phyloP scores from a whole-genome alignment of 1,140 invertebrate genomes.

The Paracyclopina nana region DNA sequence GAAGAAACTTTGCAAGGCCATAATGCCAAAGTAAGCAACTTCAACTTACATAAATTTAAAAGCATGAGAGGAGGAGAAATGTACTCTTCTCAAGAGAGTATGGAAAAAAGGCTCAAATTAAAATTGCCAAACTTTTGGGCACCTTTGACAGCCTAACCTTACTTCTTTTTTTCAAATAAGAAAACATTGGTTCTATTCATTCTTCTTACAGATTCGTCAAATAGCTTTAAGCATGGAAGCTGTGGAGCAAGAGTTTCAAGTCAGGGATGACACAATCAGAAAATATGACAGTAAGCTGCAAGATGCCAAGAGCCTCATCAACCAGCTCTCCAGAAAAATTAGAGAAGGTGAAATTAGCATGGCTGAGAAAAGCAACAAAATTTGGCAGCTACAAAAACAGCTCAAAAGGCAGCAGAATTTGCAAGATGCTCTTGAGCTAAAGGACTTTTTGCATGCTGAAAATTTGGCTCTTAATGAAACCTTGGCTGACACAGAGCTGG shows the following conservation, averaged over 20 bases:
- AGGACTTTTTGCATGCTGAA: slow-evolving; percentile 10
- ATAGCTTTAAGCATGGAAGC: slow-evolving; percentile 5
- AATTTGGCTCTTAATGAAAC: slow-evolving; percentile 9
- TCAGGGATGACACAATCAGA: background rate
- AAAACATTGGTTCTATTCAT: too few relatives aligned
- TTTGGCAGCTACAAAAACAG: too few relatives aligned
- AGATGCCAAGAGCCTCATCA: background rate
- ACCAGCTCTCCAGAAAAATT: background rate
- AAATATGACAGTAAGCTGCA: background rate
- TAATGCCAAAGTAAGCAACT: slow-evolving; percentile 4
- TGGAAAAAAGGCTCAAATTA: too few relatives aligned
- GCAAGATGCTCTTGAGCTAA: slow-evolving; percentile 1
- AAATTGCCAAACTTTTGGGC: too few relatives aligned
- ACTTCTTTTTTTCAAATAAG: too few relatives aligned
- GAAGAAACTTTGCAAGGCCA: slow-evolving; percentile 1
- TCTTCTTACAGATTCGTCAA: too few relatives aligned
- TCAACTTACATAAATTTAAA: too few relatives aligned
- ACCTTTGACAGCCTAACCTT: too few relatives aligned
- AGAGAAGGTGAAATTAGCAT: background rate
- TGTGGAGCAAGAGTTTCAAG: slow-evolving; percentile 10
- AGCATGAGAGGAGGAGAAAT: too few relatives aligned
- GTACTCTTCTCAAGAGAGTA: too few relatives aligned
- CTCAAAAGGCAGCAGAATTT: background rate
- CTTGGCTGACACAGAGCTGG: background rate
- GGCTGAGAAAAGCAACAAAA: too few relatives aligned